These are phyloP conservation scores for Antheraea assamensis DNA, from an alignment of 2,888 invertebrate species.

Conservation along the genomic window DNA sequence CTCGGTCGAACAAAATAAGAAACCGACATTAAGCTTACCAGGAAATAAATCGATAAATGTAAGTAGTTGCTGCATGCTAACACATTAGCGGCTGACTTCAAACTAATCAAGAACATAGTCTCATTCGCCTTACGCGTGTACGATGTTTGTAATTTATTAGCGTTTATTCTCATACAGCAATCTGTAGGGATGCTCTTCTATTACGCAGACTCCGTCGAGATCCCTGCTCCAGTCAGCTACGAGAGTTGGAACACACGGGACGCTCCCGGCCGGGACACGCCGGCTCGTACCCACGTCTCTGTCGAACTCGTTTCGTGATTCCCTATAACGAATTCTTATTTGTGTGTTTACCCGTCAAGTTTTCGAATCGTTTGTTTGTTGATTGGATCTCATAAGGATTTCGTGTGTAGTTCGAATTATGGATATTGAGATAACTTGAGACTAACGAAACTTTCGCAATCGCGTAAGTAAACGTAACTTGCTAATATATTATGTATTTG, in stretches of 20 bases:
- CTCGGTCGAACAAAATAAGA: slow-evolving; percentile 29
- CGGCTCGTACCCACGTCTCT: slow-evolving; percentile 43
- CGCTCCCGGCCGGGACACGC: slow-evolving; percentile 51
- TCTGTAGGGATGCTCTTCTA: slow-evolving; percentile 78
- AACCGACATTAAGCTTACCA: slow-evolving; percentile 26
- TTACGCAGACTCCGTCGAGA: slow-evolving; percentile 81
- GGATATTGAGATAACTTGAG: slow-evolving; percentile 59
- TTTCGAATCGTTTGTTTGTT: slow-evolving; percentile 43
- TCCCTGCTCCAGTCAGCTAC: slow-evolving; percentile 75
- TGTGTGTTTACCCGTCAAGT: slow-evolving; percentile 55
- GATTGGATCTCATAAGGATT: slow-evolving; percentile 50
- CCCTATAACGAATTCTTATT: slow-evolving; percentile 42
- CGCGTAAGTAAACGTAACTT: slow-evolving; percentile 48
- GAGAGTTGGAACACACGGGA: slow-evolving; percentile 64
- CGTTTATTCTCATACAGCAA: slow-evolving; percentile 80
- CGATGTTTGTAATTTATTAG: slow-evolving; percentile 80
- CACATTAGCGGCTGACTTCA: slow-evolving; percentile 76
- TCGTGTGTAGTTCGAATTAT: slow-evolving; percentile 54
- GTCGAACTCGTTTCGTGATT: slow-evolving; percentile 48
- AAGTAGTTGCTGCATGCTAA: slow-evolving; percentile 48
- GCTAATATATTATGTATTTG: background rate
- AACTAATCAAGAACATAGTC: slow-evolving; percentile 77
- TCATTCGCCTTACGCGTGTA: slow-evolving; percentile 73
- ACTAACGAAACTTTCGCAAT: slow-evolving; percentile 41
- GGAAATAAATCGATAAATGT: slow-evolving; percentile 27